Conservation (phyloP, 1,140 invertebrate genomes). For the Drosophila bifasciata region DNA sequence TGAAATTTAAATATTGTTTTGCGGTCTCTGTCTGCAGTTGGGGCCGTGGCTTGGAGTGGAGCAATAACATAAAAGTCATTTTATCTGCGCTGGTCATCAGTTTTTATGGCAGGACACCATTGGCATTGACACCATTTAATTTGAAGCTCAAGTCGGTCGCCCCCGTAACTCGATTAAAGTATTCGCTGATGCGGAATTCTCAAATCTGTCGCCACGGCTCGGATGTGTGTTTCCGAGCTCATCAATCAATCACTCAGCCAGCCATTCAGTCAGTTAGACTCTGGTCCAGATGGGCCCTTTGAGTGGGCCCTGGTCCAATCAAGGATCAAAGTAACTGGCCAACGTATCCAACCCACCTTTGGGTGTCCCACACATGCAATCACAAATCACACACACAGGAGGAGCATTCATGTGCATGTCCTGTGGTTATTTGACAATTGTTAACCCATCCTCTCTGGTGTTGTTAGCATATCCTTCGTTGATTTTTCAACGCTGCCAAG, state of each 20-base stretch:
- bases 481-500: conserved; percentile 45
- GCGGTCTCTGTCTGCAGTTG: conserved; percentile 42
- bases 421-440: conserved; percentile 74
- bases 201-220: conserved; percentile 40
- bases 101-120: conserved; percentile 58
- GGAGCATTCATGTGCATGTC: conserved; percentile 75
- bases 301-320: conserved; percentile 61
- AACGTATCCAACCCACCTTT: conserved; percentile 23
- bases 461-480: conserved; percentile 66
- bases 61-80: conserved; percentile 76
- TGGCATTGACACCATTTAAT: conserved; percentile 75
- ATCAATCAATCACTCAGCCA: conserved; percentile 66
- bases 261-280: neutral
- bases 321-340: conserved; percentile 70
- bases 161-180: conserved; percentile 66
- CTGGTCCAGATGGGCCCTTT: conserved; percentile 44
- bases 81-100: conserved; percentile 73
- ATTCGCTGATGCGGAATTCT: conserved; percentile 66
- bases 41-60: conserved; percentile 48
- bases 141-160: conserved; percentile 16
- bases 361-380: conserved; percentile 51
- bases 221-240: conserved; percentile 14
- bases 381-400: conserved; percentile 60
- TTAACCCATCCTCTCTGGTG: conserved; percentile 44
- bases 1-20: conserved; percentile 82